Conservation (phyloP, 2,888 invertebrate genomes). For the Gonocerus acuteangulatus region DNA sequence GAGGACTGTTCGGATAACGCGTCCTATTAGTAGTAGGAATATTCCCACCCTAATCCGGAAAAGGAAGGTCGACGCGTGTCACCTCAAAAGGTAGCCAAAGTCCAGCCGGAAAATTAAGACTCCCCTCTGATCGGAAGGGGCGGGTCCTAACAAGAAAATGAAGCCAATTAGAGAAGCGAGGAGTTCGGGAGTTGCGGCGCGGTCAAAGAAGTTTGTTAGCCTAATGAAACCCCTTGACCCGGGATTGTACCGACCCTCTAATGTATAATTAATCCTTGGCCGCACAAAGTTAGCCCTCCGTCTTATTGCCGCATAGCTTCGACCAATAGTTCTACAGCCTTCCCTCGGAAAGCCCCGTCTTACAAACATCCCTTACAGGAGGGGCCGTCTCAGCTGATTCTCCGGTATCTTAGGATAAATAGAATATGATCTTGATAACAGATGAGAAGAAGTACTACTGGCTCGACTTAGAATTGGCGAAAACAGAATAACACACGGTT, state of each 20-base stretch:
- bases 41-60: no score
- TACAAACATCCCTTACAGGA: not conserved
- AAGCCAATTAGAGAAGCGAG: constrained; percentile 32
- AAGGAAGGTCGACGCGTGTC: not conserved
- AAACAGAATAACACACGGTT: no score
- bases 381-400: not conserved
- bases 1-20: no score
- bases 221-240: constrained; percentile 27
- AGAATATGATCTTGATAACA: no score
- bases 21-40: no score
- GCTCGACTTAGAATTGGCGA: no score
- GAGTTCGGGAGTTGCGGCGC: constrained; percentile 2
- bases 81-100: not conserved
- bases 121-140: not conserved
- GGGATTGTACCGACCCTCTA: constrained; percentile 17
- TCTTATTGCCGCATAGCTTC: constrained; percentile 35
- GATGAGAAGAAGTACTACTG: no score
- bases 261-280: constrained; percentile 35
- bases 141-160: constrained; percentile 33
- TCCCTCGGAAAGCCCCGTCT: constrained; percentile 4
- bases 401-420: no score
- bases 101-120: constrained; percentile 6
- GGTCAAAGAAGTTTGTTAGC: constrained; percentile 37
- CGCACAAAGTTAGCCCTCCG: constrained; percentile 30
- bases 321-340: constrained; percentile 16